Conservation (phyloP, 1,140 invertebrate species). For the Pogonus chalceus region DNA sequence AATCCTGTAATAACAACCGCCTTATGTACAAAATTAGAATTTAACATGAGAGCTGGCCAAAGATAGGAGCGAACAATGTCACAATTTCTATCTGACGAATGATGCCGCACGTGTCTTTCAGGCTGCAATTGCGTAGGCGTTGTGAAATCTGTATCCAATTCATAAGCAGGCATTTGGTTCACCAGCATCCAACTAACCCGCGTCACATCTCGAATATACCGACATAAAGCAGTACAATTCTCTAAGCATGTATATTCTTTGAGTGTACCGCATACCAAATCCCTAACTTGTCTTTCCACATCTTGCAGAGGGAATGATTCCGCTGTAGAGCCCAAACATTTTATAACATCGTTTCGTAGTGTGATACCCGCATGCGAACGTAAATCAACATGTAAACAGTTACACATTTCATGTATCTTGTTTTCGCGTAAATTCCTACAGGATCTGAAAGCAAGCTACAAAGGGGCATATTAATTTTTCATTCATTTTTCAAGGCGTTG, state of each 20-base stretch:
- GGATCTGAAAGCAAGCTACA: slow-evolving; percentile 51
- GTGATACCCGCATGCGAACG: slow-evolving; percentile 9
- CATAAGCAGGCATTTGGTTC: slow-evolving; percentile 45
- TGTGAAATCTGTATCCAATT: slow-evolving; percentile 52
- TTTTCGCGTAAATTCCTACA: slow-evolving; percentile 49
- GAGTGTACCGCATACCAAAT: slow-evolving; percentile 37
- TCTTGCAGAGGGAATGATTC: slow-evolving; percentile 48
- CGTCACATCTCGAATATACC: slow-evolving; percentile 45
- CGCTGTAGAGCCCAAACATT: slow-evolving; percentile 39
- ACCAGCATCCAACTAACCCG: slow-evolving; percentile 47
- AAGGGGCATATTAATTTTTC: slow-evolving; percentile 12
- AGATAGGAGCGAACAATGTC: slow-evolving; percentile 51
- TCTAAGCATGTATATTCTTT: slow-evolving; percentile 50
- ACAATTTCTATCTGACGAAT: slow-evolving; percentile 43
- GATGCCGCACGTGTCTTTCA: slow-evolving; percentile 47
- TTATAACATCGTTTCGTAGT: slow-evolving; percentile 39
- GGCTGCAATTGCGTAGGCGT: slow-evolving; percentile 41
- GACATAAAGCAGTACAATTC: slow-evolving; percentile 34
- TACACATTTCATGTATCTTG: slow-evolving; percentile 44
- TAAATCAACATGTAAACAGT: slow-evolving; percentile 39
- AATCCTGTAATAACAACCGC: slow-evolving; percentile 45
- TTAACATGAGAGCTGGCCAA: slow-evolving; percentile 52
- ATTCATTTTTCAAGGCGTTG: neutral
- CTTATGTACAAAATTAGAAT: slow-evolving; percentile 46
- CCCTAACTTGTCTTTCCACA: slow-evolving; percentile 42